phyloP scores from a whole-genome alignment of 2,797 vertebrate species.

The Aselliscus stoliczkanus region DNA sequence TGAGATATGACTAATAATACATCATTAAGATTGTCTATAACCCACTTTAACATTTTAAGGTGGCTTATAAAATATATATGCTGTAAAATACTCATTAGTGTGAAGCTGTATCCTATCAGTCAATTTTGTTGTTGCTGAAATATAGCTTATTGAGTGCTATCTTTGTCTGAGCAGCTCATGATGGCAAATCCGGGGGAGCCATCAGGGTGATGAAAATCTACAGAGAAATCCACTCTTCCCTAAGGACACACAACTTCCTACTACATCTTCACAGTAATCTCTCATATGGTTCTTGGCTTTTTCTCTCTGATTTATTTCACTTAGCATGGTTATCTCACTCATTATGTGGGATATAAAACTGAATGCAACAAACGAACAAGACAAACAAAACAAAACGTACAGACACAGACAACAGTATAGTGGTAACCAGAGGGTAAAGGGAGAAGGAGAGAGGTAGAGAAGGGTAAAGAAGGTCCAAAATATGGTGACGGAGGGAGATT shows the following conservation, averaged over 20 bases:
- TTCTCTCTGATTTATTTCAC: no score
- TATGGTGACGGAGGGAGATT: no score
- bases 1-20: slow-evolving; percentile 19
- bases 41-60: not conserved
- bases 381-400: no score
- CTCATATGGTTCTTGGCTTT: no score
- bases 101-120: not conserved
- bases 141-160: not conserved
- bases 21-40: not conserved
- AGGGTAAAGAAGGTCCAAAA: no score
- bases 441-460: no score
- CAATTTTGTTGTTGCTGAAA: not conserved
- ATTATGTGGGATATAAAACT: no score
- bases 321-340: no score
- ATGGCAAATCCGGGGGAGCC: not conserved
- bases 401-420: no score
- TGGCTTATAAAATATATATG: not conserved
- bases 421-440: no score
- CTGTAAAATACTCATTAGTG: not conserved
- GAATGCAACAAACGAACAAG: no score
- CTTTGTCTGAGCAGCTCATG: not conserved
- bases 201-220: not conserved
- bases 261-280: not conserved
- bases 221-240: not conserved
- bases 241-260: not conserved